Evolutionary conservation across 2,113 vertebrate genomes (phyloP).

Genomic region (Dasyornis broadbenti): DNA sequence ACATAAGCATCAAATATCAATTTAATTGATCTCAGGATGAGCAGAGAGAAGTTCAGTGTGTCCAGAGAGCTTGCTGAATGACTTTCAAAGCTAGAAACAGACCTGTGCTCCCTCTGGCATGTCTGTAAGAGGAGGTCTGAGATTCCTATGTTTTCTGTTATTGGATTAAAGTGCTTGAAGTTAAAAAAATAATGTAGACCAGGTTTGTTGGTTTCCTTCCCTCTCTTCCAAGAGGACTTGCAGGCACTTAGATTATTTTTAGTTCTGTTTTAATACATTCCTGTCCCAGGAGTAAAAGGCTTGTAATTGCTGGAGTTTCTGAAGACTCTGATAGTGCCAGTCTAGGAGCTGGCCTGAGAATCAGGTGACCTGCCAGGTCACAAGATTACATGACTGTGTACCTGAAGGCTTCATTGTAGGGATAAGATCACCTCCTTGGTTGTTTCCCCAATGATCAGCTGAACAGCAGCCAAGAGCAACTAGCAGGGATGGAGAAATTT

Average conservation of each 20-base stretch:
- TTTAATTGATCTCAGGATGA: not conserved
- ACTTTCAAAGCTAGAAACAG: constrained; percentile 7
- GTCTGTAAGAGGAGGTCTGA: not conserved
- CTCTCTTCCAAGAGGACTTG: not conserved
- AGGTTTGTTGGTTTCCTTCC: not conserved
- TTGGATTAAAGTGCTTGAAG: not conserved
- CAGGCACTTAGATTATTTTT: not conserved
- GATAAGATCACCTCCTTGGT: not conserved
- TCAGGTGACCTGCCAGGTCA: not conserved
- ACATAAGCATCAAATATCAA: not conserved
- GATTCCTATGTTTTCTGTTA: not conserved
- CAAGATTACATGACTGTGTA: too few relatives aligned
- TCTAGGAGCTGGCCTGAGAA: not conserved
- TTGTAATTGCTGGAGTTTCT: not conserved
- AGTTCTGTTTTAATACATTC: not conserved
- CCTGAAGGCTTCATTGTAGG: too few relatives aligned
- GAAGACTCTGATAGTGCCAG: not conserved
- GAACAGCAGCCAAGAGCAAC: not conserved
- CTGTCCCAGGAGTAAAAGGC: not conserved
- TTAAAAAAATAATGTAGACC: not conserved
- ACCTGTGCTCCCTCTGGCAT: not conserved
- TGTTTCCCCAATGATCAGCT: not conserved
- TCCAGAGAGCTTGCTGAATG: not conserved
- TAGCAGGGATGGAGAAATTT: not conserved
- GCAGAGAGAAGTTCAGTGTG: not conserved